These are phyloP conservation scores for Chirona hameri DNA, from an alignment of 2,888 invertebrate species.

Conservation along the genomic window DNA sequence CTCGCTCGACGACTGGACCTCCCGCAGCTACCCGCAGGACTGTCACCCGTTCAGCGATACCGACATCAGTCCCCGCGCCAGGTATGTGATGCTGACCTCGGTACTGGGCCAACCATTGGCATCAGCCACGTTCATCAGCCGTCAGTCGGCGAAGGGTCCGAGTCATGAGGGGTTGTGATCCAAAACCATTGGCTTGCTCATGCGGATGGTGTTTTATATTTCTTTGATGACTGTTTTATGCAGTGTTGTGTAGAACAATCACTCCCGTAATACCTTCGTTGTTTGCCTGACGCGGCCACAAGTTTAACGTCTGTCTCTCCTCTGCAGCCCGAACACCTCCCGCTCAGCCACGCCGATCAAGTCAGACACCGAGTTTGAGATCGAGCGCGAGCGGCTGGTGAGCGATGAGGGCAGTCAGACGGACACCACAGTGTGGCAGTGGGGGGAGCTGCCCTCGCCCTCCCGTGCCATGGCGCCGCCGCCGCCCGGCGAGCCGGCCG, in stretches of 20 bases:
- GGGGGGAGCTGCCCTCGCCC: slow-evolving; percentile 77
- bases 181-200: no score
- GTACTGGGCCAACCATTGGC: no score
- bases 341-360: slow-evolving; percentile 80
- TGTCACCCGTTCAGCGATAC: slow-evolving; percentile 91
- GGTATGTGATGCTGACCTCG: slow-evolving; percentile 50
- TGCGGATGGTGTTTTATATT: no score
- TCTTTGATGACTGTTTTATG: no score
- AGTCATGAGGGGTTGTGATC: no score
- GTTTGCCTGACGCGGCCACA: no score
- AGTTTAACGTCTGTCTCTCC: not conserved
- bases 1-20: slow-evolving; percentile 28
- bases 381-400: slow-evolving; percentile 40
- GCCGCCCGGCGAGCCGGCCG: slow-evolving; percentile 32
- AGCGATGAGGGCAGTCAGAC: slow-evolving; percentile 38
- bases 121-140: no score
- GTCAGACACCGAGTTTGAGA: slow-evolving; percentile 91
- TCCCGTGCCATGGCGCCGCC: slow-evolving; percentile 45
- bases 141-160: no score
- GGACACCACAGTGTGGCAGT: slow-evolving; percentile 66
- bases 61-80: slow-evolving; percentile 68
- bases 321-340: slow-evolving; percentile 53
- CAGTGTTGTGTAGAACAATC: no score
- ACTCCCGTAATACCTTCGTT: not conserved
- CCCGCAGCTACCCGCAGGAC: slow-evolving; percentile 50